phyloP scores from a whole-genome alignment of 1,140 invertebrate species.

The Diplogasteroides magnus region DNA sequence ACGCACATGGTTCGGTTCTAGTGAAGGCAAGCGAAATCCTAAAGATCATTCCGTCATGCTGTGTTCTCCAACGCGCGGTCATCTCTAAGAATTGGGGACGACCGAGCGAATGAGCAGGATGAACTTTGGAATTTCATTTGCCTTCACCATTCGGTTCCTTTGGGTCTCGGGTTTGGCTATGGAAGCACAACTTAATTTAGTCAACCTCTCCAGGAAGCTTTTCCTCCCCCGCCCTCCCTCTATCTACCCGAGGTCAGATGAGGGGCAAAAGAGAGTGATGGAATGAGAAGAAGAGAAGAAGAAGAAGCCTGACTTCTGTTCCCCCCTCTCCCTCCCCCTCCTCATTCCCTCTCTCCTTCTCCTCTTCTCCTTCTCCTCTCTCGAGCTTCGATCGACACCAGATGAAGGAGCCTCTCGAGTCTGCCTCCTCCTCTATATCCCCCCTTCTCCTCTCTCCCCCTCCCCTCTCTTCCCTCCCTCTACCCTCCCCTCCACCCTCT shows the following conservation, averaged over 20 bases:
- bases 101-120: not conserved
- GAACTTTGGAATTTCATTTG: too few species aligned
- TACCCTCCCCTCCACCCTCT: not conserved
- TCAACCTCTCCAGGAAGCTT: not conserved
- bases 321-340: not conserved
- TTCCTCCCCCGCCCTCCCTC: not conserved
- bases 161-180: too few species aligned
- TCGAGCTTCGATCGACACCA: not conserved
- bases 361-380: constrained; percentile 10
- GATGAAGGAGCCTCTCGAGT: constrained; percentile 14
- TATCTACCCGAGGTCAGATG: not conserved
- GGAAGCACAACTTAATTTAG: not conserved
- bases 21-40: not conserved
- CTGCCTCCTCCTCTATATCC: constrained; percentile 9
- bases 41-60: not conserved
- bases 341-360: not conserved
- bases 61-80: not conserved
- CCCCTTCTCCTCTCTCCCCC: not conserved
- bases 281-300: not conserved
- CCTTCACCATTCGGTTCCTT: too few species aligned
- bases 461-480: constrained; percentile 7
- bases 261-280: not conserved
- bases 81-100: not conserved
- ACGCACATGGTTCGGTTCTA: too few species aligned
- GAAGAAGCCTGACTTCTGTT: constrained; percentile 10